These are phyloP conservation scores for Gallinago nigripennis DNA, from an alignment of 2,797 vertebrate species.

Conservation along the genomic window DNA sequence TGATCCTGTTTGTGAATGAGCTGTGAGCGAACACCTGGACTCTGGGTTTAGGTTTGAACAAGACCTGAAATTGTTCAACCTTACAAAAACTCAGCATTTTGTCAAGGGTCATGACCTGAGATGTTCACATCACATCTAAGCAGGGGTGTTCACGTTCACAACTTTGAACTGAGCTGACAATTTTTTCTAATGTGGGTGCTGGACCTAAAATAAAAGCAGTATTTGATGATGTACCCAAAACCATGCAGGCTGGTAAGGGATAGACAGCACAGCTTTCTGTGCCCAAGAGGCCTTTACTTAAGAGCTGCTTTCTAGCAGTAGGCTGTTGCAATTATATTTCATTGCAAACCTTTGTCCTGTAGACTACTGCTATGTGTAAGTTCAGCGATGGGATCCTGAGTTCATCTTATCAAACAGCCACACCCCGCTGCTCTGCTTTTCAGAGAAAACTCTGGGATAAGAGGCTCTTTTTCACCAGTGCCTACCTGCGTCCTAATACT, in stretches of 20 bases:
- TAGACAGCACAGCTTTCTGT: neutral
- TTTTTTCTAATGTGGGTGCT: neutral
- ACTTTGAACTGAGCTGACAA: neutral
- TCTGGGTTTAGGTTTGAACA: neutral
- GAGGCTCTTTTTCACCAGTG: neutral
- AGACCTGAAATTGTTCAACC: neutral
- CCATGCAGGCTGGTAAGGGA: neutral
- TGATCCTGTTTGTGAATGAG: neutral
- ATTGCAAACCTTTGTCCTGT: conserved; percentile 45
- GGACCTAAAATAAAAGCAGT: conserved; percentile 3
- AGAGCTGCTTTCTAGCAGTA: neutral
- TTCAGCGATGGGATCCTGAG: neutral
- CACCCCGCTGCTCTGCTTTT: neutral
- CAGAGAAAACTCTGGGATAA: neutral
- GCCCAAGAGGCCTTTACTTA: neutral
- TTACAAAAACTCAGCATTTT: neutral
- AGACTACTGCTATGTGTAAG: neutral
- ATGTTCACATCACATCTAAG: neutral
- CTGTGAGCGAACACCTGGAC: conserved; percentile 1
- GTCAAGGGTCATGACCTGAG: neutral
- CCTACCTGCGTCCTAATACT: neutral
- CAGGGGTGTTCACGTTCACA: neutral
- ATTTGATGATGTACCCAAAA: neutral
- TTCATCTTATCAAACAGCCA: neutral
- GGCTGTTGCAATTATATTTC: neutral